Base-by-base conservation (phyloP, 1,140 invertebrate species). In the Mactra quadrangularis region DNA sequence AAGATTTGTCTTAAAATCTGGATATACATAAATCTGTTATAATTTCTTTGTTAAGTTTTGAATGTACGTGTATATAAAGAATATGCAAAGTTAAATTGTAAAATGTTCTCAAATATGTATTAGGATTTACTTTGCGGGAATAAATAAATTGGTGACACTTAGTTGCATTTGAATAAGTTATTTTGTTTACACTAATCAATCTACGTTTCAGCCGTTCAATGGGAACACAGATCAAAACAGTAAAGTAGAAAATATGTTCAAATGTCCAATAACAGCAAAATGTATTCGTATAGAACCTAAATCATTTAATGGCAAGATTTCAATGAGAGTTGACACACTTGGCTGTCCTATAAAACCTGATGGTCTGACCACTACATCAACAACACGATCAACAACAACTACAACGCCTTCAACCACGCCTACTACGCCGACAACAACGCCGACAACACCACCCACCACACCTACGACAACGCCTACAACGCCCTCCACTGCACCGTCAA, bases 141-240 rank as follows among this genome's bases (percentile, higher is more conserved):
- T n/a, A n/a, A n/a, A n/a, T n/a, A n/a, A n/a, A n/a, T n/a, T n/a
- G n/a, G n/a, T n/a, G n/a, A n/a, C n/a, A n/a, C n/a, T n/a, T n/a
- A n/a, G n/a, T n/a, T n/a, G n/a, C n/a, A n/a, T n/a, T n/a, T n/a
- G n/a, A n/a, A n/a, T n/a, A n/a, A n/a, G n/a, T n/a, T n/a, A n/a
- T n/a, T n/a, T n/a, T n/a, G n/a, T n/a, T n/a, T n/a, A n/a, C n/a
- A n/a, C n/a, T n/a, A n/a, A n/a, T n/a, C n/a, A n/a, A n/a, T n/a
- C n/a, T n/a, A n/a, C n/a, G n/a, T 64, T 68, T 45, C 64, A 82
- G 77, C 70, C 60, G 33, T 70, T 70, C 35, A 33, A 55, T 41
- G 66, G 53, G 13, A 71, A 81, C 66, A 25, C 25, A 41, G 52
- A 81, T 55, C 60, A 71, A 50, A 22, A 70, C 27, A 81, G 35